Evolutionary conservation across 2,113 vertebrate genomes (phyloP).

Genomic region (Sylvia atricapilla): DNA sequence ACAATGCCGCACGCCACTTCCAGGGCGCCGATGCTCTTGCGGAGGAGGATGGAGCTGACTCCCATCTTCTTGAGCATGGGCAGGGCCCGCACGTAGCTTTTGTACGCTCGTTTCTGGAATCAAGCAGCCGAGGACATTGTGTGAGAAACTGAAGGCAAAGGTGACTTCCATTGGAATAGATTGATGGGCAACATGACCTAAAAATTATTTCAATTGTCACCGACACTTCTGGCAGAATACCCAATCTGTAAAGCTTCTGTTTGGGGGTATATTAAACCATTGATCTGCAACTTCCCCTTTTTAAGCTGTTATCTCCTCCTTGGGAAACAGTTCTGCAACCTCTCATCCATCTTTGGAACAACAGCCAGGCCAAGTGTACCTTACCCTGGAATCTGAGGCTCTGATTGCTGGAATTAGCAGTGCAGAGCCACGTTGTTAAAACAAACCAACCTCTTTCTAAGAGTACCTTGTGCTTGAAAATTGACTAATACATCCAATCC

Average conservation of each 20-base stretch:
- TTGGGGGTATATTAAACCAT: neutral
- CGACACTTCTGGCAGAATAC: neutral
- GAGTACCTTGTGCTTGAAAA: neutral
- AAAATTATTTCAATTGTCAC: neutral
- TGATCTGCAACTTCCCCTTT: neutral
- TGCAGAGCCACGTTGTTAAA: neutral
- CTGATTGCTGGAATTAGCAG: neutral
- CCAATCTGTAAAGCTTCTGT: neutral
- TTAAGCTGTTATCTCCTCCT: neutral
- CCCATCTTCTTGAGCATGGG: slow-evolving; percentile 95
- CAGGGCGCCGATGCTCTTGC: slow-evolving; percentile 93
- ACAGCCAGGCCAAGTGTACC: neutral
- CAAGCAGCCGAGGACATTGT: neutral
- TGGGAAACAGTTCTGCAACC: neutral
- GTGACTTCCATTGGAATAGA: neutral
- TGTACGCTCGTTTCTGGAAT: slow-evolving; percentile 94
- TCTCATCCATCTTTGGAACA: neutral
- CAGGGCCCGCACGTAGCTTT: slow-evolving; percentile 93
- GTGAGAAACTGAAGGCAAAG: neutral
- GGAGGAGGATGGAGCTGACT: slow-evolving; percentile 91
- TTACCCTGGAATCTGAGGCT: neutral
- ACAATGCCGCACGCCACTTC: slow-evolving; percentile 94
- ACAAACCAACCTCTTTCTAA: neutral
- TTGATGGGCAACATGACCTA: neutral
- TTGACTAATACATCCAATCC: neutral